Percentiles rank a stretch among this genome's conserved stretches.
Conservation (phyloP, 2,797 vertebrate genomes). For the Cephalopachus bancanus region DNA sequence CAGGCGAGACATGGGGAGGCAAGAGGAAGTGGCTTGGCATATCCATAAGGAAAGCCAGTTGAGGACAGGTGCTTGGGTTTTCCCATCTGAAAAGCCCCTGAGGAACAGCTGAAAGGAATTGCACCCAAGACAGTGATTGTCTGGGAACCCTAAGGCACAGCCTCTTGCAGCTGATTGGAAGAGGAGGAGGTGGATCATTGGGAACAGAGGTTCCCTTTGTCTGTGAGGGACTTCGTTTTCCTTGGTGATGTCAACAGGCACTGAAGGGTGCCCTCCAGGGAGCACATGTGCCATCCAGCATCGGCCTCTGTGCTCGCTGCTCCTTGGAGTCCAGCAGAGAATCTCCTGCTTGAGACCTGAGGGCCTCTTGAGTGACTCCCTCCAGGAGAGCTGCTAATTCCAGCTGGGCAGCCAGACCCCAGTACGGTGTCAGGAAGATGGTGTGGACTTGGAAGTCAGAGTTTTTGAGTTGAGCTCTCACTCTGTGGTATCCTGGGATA, state of each 20-base stretch:
- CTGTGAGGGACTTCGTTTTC: background rate
- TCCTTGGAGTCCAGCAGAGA: background rate
- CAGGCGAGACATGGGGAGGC: background rate
- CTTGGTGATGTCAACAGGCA: background rate
- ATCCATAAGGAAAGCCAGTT: background rate
- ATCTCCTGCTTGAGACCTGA: background rate
- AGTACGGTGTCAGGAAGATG: background rate
- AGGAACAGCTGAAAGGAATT: background rate
- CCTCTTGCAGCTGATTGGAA: background rate
- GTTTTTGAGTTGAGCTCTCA: too few relatives aligned
- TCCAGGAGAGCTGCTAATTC: background rate
- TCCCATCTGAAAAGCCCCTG: background rate
- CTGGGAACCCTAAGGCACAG: background rate
- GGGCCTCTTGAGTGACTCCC: background rate
- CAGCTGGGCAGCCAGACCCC: too few relatives aligned
- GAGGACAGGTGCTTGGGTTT: background rate
- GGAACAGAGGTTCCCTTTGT: background rate
- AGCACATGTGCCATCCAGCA: rapidly evolving
- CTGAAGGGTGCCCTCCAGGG: background rate
- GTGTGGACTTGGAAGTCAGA: background rate
- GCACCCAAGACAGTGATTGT: too few relatives aligned
- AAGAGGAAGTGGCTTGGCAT: background rate
- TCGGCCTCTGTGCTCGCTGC: background rate
- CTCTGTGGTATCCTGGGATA: background rate
- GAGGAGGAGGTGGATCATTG: background rate